These are phyloP conservation scores for Cryptoblepharus egeriae DNA, from an alignment of 2,797 vertebrate genomes.

Conservation along the genomic window DNA sequence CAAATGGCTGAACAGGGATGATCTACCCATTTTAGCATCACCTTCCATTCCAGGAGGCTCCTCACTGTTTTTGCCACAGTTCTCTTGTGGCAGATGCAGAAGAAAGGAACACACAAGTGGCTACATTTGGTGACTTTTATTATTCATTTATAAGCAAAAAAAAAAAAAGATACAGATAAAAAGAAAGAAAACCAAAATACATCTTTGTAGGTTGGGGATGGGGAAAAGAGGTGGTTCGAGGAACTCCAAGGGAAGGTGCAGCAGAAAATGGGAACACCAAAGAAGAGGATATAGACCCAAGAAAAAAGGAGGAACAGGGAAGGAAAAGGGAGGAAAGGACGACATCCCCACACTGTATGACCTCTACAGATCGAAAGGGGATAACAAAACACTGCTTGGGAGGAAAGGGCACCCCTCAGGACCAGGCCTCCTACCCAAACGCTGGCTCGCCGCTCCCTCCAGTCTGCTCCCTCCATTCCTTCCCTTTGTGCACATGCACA, in stretches of 20 bases:
- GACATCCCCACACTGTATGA: conserved; percentile 12
- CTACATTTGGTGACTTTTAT: conserved; percentile 32
- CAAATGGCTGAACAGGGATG: too few species aligned
- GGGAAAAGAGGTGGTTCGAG: background rate
- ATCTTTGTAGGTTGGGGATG: background rate
- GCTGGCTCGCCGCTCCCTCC: background rate
- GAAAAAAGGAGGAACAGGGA: background rate
- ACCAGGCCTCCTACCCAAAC: background rate
- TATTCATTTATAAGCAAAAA: conserved; percentile 43
- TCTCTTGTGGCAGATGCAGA: background rate
- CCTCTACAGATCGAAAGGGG: background rate
- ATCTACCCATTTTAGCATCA: too few species aligned
- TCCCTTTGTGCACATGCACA: background rate
- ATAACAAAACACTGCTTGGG: conserved; percentile 6
- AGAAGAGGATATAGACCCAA: conserved; percentile 25
- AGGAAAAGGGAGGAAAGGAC: background rate
- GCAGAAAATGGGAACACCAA: conserved; percentile 30
- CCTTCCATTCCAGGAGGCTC: too few species aligned
- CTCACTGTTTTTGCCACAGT: background rate
- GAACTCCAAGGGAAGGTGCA: background rate
- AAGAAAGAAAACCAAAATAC: conserved; percentile 29
- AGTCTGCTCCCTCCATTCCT: background rate
- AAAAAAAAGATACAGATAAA: conserved; percentile 6
- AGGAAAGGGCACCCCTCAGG: background rate
- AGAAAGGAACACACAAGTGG: background rate